Evolutionary conservation across 2,797 vertebrate species (phyloP).

Genomic region (Momotus momota): DNA sequence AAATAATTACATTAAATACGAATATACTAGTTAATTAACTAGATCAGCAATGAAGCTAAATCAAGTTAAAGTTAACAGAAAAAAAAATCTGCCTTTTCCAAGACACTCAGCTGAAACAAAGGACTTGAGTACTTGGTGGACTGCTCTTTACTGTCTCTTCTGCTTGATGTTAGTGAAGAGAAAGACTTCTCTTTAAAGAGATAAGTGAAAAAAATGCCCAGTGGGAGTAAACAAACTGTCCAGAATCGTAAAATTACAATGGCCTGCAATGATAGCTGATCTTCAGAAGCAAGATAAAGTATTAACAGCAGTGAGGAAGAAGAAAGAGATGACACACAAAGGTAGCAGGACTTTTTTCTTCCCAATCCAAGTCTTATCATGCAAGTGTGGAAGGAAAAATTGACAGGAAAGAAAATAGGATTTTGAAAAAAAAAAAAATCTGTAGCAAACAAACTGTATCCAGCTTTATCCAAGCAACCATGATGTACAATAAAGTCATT

Average conservation of each 20-base stretch:
- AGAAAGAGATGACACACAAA: background rate
- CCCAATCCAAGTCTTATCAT: background rate
- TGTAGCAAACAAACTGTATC: background rate
- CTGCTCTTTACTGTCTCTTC: background rate
- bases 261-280: background rate
- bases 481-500: background rate
- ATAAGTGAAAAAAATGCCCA: background rate
- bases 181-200: background rate
- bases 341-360: constrained; percentile 3
- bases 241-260: background rate
- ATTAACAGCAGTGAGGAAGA: background rate
- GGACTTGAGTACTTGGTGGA: background rate
- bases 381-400: background rate
- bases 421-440: no score
- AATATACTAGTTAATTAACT: background rate
- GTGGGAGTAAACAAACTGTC: background rate
- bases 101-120: background rate
- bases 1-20: background rate
- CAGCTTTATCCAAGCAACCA: background rate
- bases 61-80: background rate
- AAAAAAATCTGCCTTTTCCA: background rate
- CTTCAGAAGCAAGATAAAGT: constrained; percentile 14
- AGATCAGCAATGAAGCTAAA: background rate
- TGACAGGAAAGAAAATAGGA: background rate
- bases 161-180: background rate